Base-by-base conservation (phyloP, 2,797 vertebrate species). In the Lepus townsendii region DNA sequence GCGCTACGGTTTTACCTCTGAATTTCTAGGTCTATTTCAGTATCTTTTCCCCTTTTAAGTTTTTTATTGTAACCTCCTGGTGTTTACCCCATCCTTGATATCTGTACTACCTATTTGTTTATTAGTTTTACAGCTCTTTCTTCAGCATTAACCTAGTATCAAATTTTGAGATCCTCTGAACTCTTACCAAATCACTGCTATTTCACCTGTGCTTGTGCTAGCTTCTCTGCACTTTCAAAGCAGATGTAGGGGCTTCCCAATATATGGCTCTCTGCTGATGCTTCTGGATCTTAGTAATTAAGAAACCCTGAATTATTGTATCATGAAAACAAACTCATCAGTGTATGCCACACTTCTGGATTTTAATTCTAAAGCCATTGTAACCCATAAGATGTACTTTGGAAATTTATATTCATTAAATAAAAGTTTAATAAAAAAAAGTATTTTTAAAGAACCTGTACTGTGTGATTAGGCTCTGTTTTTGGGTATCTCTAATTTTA, bases 401-500 rank as follows among this genome's bases (percentile, higher is more conserved):
- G 35, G 35, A 35, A 35, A 35, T 35, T 35, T 35, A 35, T 35
- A 35, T 35, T 35, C 35, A 35, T 35, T 35, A 35, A 35, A 35
- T 35, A 35, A 35, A 35, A 35, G 35, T 35, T 69, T 57, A 87
- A 73, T 65, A 50, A n/a, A 92, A 50, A n/a, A 92, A 77, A 84
- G 57, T 73, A 52, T 92, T 88, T 93, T 47, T 87, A 26, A 83
- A 78, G 8, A 93, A 75, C 6, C 22, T 30, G 20, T 76, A 85
- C 24, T 92, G 8, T 68, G 26, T 95, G 60, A 65, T 52, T 88
- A 78, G 72, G 78, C 66, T 95, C 60, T 54, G 50, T 75, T 76
- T 93, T 60, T 38, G 20, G 20, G 72, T 85, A 50, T 42, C 95
- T 88, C 35, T 60, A 93, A 80, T 60, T 80, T 95, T 94, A 9